Base-by-base conservation (phyloP, 2,797 vertebrate species). In the Poeciliopsis gracilis region DNA sequence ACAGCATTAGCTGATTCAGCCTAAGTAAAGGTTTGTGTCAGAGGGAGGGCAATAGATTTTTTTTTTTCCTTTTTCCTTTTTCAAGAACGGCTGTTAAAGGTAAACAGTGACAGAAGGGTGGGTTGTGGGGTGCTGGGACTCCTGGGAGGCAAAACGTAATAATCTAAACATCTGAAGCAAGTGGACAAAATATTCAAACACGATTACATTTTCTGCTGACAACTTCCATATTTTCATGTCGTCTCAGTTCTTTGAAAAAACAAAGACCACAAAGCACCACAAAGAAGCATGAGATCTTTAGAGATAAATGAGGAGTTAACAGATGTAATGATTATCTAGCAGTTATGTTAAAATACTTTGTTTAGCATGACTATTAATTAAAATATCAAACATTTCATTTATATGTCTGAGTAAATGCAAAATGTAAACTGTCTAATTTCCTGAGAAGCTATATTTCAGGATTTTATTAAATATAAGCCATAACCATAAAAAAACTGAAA, bases 1-100 rank as follows among this genome's bases (percentile, higher is more conserved):
- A 93, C 87, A 94, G 94, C 91, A 92, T 93, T 92, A 94, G 90
- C 89, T 91, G 92, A 91, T 92, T 91, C 88, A 86, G 88, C 85
- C 88, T 61, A 82, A 92, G 88, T 90, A 81, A 90, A 84, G 88
- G 89, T 92, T 92, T 80, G 70, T 89, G 83, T 83, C 84, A 79
- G 79, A 82, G 43, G 76, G 79, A 80, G 75, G 71, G 55, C 75
- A 78, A 77, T 79, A 15, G 73, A 79, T 75, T 82, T 88, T 38
- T 55, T 80, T 72, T 55, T 57, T 3, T 38, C 18, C 45, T 63
- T 70, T 85, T 69, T 49, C 41, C 11, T 43, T 28, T 67, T 77
- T n/a, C 49, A 12, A 80, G 82, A 80, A 90, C 23, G 73, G 67
- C 51, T 82, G 77, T 61, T 77, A 69, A 81, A 84, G 80, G 80